A percentile compares a stretch with the other conserved stretches of the same genome.
Evolutionary conservation across 2,888 invertebrate genomes (phyloP).

Genomic region (Altica lythri): DNA sequence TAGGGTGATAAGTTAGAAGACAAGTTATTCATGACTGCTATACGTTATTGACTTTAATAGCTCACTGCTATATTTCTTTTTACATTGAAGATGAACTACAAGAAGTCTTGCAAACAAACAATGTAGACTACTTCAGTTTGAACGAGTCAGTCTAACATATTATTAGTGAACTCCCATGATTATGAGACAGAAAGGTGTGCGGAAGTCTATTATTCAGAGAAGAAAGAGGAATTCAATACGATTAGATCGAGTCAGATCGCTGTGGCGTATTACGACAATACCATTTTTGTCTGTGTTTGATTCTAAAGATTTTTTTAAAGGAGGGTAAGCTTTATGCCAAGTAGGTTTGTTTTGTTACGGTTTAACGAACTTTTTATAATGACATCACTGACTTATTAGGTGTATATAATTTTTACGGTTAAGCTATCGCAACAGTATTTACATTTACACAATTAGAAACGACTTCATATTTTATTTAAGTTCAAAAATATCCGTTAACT

Average conservation of each 20-base stretch:
- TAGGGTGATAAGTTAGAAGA: too few species aligned
- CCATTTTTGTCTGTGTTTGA: slow-evolving; percentile 36
- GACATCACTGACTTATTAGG: too few species aligned
- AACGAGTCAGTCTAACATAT: slow-evolving; percentile 52
- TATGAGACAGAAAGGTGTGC: slow-evolving; percentile 55
- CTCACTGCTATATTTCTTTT: too few species aligned
- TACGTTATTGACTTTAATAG: too few species aligned
- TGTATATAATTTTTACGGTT: slow-evolving; percentile 13
- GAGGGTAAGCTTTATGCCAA: too few species aligned
- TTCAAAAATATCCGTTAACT: too few species aligned
- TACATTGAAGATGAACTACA: too few species aligned
- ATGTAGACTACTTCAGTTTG: slow-evolving; percentile 49
- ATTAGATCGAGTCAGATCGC: slow-evolving; percentile 55
- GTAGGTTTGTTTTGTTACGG: slow-evolving; percentile 43
- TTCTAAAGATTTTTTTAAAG: slow-evolving; percentile 42
- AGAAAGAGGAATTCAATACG: slow-evolving; percentile 54
- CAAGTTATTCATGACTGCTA: too few species aligned
- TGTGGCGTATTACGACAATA: slow-evolving; percentile 46
- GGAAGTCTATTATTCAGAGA: slow-evolving; percentile 55
- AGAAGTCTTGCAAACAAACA: slow-evolving; percentile 47
- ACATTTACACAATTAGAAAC: too few species aligned
- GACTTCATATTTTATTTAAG: too few species aligned
- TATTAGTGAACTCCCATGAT: slow-evolving; percentile 55
- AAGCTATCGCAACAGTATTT: neutral
- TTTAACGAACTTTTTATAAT: slow-evolving; percentile 47